Evolutionary conservation across 1,140 invertebrate species (phyloP), one percentile per base, ranked within the genome.

Genomic region (Drosophila kikkawai): DNA sequence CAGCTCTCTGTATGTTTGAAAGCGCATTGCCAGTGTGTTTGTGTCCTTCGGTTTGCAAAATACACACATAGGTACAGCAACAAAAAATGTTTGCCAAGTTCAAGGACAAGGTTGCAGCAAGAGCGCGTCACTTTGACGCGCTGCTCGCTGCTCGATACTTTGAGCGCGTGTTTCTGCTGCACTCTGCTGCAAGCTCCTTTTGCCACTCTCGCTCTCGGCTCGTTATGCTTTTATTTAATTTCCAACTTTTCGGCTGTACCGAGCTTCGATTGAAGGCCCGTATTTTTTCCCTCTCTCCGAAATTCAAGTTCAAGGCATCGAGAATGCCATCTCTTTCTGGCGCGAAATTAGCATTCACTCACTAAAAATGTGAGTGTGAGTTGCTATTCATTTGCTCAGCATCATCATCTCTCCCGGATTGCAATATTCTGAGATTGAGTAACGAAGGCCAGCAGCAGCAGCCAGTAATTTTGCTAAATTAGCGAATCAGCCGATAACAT

Each of bases 271-370:
- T 76, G 76, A 82, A 84, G 81, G 81, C 76, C 81, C 57, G 39
- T 56, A 29, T 29, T 37, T 51, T 39, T 50, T 29, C 41, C 41
- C 59, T 39, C 73, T 44, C 67, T 64, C 39, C 42, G 26, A 67
- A 76, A 84, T 84, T 84, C 82, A 85, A 84, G 81, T 84, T 84
- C 81, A 84, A 84, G 81, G 81, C 66, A 15, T 39, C 58, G 74
- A 26, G 50, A 8, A 19, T 26, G 50, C 32, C 41, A 9, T 82
- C 75, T 55, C 75, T 45, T 44, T 66, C 68, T 58, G 50, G 17
- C 64, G 50, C 58, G 64, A 64, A 82, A 82, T 82, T 82, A 82
- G 48, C 80, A 64, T 71, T 67, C 32, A 48, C 44, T 36, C 45
- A 56, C 70, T 60, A 34, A 60, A 55, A 48, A 6, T 55, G 39